Conservation (phyloP, 2,113 vertebrate species). For the Psilopsiagon aymara region DNA sequence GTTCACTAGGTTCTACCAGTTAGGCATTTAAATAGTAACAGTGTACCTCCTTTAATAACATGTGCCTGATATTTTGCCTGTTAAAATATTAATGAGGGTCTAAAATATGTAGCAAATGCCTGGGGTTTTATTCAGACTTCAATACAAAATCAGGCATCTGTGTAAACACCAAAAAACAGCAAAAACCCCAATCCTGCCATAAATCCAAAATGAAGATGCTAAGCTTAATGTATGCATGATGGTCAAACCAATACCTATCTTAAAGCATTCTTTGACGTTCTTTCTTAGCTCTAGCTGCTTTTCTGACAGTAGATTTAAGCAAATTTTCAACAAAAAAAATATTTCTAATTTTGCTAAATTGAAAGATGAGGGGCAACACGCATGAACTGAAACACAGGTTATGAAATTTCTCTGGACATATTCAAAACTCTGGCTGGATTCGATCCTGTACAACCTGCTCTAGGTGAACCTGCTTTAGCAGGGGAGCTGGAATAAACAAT, state of each 20-base stretch:
- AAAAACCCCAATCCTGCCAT: rapidly evolving
- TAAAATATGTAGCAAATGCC: neutral
- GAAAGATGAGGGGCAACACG: neutral
- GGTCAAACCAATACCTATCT: neutral
- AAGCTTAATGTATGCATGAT: neutral
- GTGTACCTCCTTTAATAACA: neutral
- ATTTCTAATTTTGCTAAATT: neutral
- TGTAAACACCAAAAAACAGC: neutral
- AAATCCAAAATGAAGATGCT: neutral
- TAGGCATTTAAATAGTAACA: neutral
- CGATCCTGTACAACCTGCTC: no score
- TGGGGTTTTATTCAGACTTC: neutral
- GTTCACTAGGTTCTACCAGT: neutral
- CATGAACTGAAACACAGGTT: no score
- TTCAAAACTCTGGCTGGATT: no score
- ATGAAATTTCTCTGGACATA: no score
- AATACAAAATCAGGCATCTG: neutral
- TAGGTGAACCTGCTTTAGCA: no score
- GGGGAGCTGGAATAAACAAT: no score
- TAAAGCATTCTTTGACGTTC: neutral
- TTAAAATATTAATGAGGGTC: neutral
- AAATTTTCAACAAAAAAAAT: neutral
- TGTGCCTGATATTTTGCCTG: neutral
- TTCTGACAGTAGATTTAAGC: neutral
- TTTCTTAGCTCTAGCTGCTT: neutral